Evolutionary conservation across 2,888 invertebrate genomes (phyloP), one percentile per base, ranked within the genome.

Genomic region (Orgyia antiqua): DNA sequence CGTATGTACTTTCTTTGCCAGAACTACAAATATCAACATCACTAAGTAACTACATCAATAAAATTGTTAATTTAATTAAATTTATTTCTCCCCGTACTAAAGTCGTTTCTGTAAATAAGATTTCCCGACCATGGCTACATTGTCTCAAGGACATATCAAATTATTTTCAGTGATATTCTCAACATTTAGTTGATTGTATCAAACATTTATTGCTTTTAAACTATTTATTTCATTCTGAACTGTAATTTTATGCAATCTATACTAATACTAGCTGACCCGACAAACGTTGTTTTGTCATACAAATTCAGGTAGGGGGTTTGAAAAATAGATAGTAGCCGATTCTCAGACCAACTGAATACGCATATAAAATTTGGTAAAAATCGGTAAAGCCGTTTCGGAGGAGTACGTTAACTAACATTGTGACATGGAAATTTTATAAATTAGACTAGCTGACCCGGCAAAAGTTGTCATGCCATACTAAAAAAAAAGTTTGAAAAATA

Each of bases 61-160:
- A 76, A 73, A 58, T 68, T 61, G 58, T 64, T 68, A 72, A 78
- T 78, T 78, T 74, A 75, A 77, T 76, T 72, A 71, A 74, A 55
- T 51, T 58, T 64, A 62, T 57, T 57, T 45, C 57, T 57, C 43
- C 36, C 49, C 35, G 51, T 49, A 15, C 50, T 49, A 47, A 42
- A 54, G 52, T 57, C 39, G 36, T 43, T 37, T 42, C 47, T 47
- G 63, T 65, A 65, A 67, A 67, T 55, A 56, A 53, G 52, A 60
- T 53, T 50, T 35, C 27, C 13, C 36, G 41, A 40, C 50, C 33
- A 38, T 27, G 49, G 58, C 66, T 61, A 66, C 61, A 58, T 44
- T 54, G 57, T 51, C 31, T 32, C 12, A 24, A 24, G 42, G 25
- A 35, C 35, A 27, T 31, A 25, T 44, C 11, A 19, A 30, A 31